Conservation (phyloP, 2,113 vertebrate genomes). For the Platysternon megacephalum region DNA sequence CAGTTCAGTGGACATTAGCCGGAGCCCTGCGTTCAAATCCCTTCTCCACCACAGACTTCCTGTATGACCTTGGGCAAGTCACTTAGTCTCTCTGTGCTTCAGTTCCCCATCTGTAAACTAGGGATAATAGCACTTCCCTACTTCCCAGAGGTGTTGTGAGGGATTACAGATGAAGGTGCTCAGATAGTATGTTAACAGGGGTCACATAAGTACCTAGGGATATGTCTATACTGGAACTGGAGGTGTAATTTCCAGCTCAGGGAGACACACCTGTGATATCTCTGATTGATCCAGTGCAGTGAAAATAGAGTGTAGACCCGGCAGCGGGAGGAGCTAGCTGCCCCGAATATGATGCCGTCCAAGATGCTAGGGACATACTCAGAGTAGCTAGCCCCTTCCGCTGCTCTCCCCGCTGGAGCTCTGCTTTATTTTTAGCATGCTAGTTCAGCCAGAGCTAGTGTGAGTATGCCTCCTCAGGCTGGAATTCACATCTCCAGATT, state of each 20-base stretch:
- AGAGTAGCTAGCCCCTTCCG: too few relatives aligned
- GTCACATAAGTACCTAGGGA: not conserved
- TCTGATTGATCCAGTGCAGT: not conserved
- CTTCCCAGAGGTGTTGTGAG: not conserved
- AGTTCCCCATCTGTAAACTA: not conserved
- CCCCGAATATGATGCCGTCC: too few relatives aligned
- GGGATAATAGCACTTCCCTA: accelerated
- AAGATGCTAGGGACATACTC: too few relatives aligned
- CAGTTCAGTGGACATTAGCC: not conserved
- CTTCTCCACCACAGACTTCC: not conserved
- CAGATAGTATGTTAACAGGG: not conserved
- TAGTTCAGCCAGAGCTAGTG: not conserved
- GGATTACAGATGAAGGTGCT: not conserved
- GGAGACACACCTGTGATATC: not conserved
- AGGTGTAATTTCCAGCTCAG: not conserved
- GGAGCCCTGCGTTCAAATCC: not conserved
- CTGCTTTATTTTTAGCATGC: not conserved
- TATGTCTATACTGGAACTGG: not conserved
- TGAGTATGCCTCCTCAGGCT: not conserved
- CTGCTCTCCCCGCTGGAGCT: not conserved
- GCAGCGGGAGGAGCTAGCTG: not conserved
- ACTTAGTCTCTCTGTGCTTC: not conserved
- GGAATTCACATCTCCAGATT: not conserved
- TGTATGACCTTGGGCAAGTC: not conserved
- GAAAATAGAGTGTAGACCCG: not conserved